Evolutionary conservation across 2,888 invertebrate species (phyloP).

Genomic region (Eilema caniola): DNA sequence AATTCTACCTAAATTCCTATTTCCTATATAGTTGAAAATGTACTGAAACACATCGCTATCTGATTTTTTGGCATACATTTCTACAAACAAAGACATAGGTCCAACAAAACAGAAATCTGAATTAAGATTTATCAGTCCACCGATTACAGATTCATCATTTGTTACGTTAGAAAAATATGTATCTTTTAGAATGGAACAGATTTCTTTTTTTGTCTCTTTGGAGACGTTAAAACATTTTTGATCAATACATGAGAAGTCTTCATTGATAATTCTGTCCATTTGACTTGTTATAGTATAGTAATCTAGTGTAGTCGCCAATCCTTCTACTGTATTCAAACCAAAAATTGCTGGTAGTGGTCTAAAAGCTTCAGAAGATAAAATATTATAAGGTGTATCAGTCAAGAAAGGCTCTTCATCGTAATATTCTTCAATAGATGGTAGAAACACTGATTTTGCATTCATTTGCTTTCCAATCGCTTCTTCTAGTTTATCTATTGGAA

Average conservation of each 20-base stretch:
- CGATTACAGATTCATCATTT: conserved; percentile 72
- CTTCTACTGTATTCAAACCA: conserved; percentile 86
- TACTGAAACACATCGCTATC: conserved; percentile 68
- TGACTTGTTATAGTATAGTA: conserved; percentile 75
- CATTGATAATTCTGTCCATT: conserved; percentile 73
- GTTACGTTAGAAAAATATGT: conserved; percentile 74
- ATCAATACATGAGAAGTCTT: conserved; percentile 72
- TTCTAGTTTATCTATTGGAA: conserved; percentile 66
- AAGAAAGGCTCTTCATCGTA: conserved; percentile 76
- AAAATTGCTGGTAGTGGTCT: conserved; percentile 82
- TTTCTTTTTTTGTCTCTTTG: conserved; percentile 63
- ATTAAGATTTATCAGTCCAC: conserved; percentile 77
- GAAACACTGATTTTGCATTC: conserved; percentile 75
- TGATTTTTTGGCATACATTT: conserved; percentile 70
- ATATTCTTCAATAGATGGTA: conserved; percentile 72
- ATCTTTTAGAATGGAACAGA: conserved; percentile 66
- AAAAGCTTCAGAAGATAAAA: conserved; percentile 65
- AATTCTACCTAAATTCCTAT: conserved; percentile 76
- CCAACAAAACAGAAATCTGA: conserved; percentile 78
- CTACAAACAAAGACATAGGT: conserved; percentile 74
- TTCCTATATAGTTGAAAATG: conserved; percentile 75
- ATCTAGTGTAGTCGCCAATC: conserved; percentile 77
- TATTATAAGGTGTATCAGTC: conserved; percentile 78
- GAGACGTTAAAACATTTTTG: conserved; percentile 66
- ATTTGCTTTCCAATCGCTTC: conserved; percentile 80